Conservation (phyloP, 1,140 invertebrate genomes). For the Conus ventricosus region DNA sequence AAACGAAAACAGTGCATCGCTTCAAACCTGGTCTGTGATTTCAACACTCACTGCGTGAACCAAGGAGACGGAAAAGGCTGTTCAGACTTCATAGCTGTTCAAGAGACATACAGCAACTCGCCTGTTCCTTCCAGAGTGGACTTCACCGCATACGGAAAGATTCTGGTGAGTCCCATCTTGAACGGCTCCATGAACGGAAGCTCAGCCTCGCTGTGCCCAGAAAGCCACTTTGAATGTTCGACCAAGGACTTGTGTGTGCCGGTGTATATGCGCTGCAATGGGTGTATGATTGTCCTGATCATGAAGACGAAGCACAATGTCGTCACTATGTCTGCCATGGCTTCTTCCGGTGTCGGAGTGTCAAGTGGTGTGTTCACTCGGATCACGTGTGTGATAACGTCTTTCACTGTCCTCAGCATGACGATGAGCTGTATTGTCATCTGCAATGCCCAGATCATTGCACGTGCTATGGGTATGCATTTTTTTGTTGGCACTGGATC, state of each 20-base stretch:
- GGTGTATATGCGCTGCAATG: conserved; percentile 14
- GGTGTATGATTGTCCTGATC: conserved; percentile 2
- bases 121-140: background rate
- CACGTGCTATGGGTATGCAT: conserved; percentile 1
- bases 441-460: conserved; percentile 44
- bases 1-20: no score
- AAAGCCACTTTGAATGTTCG: background rate
- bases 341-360: conserved; percentile 22
- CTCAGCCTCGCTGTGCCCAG: background rate
- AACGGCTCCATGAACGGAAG: background rate
- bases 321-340: conserved; percentile 29
- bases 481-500: background rate
- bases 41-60: background rate
- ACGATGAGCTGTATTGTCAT: conserved; percentile 39
- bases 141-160: background rate
- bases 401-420: no score
- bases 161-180: background rate
- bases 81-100: background rate
- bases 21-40: background rate
- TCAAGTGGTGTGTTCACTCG: conserved; percentile 15
- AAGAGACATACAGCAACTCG: background rate
- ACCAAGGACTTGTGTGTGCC: background rate
- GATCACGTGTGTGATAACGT: conserved; percentile 16
- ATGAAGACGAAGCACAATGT: conserved; percentile 8
- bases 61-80: background rate